Conservation (phyloP, 2,113 vertebrate species). For the Octodon degus region DNA sequence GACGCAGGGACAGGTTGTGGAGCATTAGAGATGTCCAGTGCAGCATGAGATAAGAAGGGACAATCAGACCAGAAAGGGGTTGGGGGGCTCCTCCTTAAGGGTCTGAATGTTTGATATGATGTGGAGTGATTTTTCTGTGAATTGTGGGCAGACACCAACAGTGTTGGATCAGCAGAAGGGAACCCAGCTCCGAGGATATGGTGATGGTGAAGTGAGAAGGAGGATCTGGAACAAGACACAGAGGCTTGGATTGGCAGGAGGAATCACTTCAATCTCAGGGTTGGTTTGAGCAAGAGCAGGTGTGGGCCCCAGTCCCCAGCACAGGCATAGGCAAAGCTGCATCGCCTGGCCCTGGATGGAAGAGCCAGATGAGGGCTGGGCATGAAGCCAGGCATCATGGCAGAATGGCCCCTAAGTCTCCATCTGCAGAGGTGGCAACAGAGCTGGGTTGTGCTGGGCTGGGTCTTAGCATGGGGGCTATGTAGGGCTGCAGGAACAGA, state of each 20-base stretch:
- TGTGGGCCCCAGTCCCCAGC: neutral
- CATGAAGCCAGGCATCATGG: neutral
- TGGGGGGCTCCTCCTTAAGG: rapidly evolving
- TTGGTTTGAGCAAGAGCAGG: neutral
- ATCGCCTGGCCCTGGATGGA: too few relatives aligned
- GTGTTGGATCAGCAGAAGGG: neutral
- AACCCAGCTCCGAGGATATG: neutral
- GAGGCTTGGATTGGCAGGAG: neutral
- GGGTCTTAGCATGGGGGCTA: neutral
- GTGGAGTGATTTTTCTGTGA: neutral
- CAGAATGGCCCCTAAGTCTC: rapidly evolving
- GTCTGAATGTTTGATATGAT: neutral
- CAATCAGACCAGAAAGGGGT: neutral
- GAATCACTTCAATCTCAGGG: neutral
- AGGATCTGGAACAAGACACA: neutral
- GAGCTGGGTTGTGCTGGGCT: neutral
- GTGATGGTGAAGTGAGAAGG: neutral
- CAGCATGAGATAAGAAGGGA: neutral
- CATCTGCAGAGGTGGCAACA: neutral
- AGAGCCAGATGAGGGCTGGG: neutral
- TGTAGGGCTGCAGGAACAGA: neutral
- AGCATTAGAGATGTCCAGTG: neutral
- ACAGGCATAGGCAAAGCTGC: neutral
- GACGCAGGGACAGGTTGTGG: neutral
- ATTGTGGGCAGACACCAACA: neutral